phyloP scores from a whole-genome alignment of 1,140 invertebrate species.

The Phthorimaea operculella region DNA sequence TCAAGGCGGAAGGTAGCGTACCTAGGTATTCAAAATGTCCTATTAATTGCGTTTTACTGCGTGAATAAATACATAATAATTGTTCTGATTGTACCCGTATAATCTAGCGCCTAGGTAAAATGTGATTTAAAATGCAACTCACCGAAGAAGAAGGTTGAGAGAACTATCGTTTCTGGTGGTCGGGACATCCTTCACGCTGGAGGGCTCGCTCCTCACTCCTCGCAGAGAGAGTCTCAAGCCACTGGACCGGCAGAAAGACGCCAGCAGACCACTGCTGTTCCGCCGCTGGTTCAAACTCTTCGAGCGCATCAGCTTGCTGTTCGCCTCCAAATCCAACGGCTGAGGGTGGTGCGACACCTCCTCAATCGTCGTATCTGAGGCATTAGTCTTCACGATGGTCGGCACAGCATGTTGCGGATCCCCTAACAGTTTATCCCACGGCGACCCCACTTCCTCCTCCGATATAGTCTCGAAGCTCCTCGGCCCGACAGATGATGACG shows the following conservation, averaged over 20 bases:
- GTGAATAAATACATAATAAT: no score
- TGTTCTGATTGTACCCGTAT: no score
- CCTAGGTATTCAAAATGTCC: no score
- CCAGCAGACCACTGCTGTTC: constrained; percentile 61
- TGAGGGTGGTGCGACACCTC: constrained; percentile 39
- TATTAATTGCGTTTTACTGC: no score
- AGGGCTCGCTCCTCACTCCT: constrained; percentile 59
- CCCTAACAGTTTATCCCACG: constrained; percentile 61
- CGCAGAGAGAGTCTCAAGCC: constrained; percentile 65
- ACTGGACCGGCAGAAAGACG: constrained; percentile 62
- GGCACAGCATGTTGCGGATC: constrained; percentile 56
- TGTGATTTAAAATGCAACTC: constrained; percentile 21
- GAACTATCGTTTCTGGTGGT: constrained; percentile 60
- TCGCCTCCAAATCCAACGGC: constrained; percentile 49
- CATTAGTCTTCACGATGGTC: constrained; percentile 61
- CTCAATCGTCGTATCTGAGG: constrained; percentile 55
- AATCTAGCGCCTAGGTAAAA: not conserved
- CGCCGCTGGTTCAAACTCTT: constrained; percentile 60
- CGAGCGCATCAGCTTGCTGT: constrained; percentile 57
- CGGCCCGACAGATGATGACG: constrained; percentile 54
- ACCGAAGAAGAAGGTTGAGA: constrained; percentile 60
- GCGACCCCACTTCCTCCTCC: constrained; percentile 58
- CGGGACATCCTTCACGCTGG: constrained; percentile 58
- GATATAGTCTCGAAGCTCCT: constrained; percentile 65
- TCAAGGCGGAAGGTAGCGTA: no score